These are phyloP conservation scores for Montipora sp. DNA, from an alignment of 64 coral and sea anemone species.

Conservation along the genomic window DNA sequence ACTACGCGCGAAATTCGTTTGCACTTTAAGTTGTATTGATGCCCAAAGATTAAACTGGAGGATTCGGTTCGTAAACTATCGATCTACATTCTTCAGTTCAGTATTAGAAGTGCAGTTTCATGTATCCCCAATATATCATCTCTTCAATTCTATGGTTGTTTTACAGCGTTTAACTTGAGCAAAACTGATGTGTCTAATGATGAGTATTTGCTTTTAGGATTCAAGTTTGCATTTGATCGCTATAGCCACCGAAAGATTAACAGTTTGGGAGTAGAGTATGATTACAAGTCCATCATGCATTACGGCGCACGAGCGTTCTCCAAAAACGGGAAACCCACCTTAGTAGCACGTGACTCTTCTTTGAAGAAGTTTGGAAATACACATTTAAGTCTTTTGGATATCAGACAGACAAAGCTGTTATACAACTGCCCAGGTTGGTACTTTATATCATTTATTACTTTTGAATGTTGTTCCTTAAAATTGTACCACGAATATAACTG, in stretches of 20 bases:
- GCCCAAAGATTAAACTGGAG: no score
- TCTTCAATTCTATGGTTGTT: no score
- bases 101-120: no score
- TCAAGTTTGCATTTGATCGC: slow-evolving; percentile 84
- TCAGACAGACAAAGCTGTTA: slow-evolving; percentile 82
- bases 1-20: no score
- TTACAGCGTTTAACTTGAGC: no score
- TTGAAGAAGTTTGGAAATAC: slow-evolving; percentile 88
- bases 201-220: slow-evolving; percentile 62
- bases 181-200: no score
- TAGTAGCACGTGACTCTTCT: slow-evolving; percentile 58
- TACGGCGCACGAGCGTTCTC: slow-evolving; percentile 85
- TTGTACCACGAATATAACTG: background rate
- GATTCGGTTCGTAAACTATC: no score
- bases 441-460: background rate
- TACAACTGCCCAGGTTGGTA: slow-evolving; percentile 88
- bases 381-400: slow-evolving; percentile 75
- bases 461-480: background rate
- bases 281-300: slow-evolving; percentile 89
- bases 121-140: no score
- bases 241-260: slow-evolving; percentile 84
- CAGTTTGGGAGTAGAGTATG: slow-evolving; percentile 85
- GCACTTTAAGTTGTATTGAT: no score
- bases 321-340: slow-evolving; percentile 77
- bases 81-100: background rate